phyloP scores from a whole-genome alignment of 2,113 vertebrate species.

The Ahaetulla prasina region DNA sequence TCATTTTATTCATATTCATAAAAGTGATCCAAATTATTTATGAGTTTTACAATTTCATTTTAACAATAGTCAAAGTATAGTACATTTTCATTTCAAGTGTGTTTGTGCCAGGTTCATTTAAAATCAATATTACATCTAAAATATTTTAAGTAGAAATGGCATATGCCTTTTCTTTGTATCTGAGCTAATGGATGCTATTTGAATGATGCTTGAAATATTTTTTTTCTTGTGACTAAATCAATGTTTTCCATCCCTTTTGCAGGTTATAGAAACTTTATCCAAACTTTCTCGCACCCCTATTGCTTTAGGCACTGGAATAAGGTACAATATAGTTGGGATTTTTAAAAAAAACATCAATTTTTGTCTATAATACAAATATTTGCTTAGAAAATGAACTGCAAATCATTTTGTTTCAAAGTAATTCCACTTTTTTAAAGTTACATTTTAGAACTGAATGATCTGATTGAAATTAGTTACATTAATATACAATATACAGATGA shows the following conservation, averaged over 20 bases:
- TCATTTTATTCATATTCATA: background rate
- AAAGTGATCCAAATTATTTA: background rate
- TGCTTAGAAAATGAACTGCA: background rate
- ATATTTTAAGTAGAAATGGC: background rate
- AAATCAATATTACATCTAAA: background rate
- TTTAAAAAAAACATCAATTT: background rate
- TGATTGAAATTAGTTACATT: background rate
- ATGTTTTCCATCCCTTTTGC: conserved; percentile 27
- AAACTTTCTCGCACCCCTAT: conserved; percentile 84
- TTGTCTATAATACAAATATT: background rate
- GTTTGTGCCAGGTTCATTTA: background rate
- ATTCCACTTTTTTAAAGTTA: background rate
- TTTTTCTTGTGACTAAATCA: background rate
- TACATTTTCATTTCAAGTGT: background rate
- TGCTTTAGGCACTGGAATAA: conserved; percentile 83
- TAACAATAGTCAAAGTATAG: background rate
- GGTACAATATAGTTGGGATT: conserved; percentile 64
- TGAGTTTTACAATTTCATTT: background rate
- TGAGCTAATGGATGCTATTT: background rate
- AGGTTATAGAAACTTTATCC: conserved; percentile 95
- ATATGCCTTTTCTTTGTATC: background rate
- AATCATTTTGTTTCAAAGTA: background rate
- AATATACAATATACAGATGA: background rate
- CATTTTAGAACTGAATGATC: background rate
- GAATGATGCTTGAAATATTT: background rate